Percentiles rank a stretch among this genome's conserved stretches.
Evolutionary conservation across 1,140 invertebrate species (phyloP).

Genomic region (Nasonia vitripennis): DNA sequence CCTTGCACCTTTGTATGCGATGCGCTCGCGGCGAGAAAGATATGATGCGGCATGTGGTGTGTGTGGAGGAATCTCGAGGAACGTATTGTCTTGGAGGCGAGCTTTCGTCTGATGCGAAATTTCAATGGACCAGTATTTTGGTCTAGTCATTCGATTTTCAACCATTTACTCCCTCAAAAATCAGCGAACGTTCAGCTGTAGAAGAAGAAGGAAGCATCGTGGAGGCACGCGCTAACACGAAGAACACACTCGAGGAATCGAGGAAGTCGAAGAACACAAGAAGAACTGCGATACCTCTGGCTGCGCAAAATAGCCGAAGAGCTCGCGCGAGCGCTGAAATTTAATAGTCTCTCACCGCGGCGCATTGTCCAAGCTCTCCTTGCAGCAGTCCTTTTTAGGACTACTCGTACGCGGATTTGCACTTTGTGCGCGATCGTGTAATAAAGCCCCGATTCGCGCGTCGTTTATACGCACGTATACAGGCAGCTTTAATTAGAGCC

Average conservation of each 20-base stretch:
- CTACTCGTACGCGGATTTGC: slow-evolving; percentile 18
- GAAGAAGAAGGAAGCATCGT: too few relatives aligned
- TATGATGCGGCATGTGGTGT: neutral
- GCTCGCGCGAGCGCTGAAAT: slow-evolving; percentile 61
- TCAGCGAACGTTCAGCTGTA: too few relatives aligned
- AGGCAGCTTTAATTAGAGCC: neutral
- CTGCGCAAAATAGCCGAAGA: neutral
- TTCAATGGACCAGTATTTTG: neutral
- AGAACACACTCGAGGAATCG: slow-evolving; percentile 56
- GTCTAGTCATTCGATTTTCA: too few relatives aligned
- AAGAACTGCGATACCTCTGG: neutral
- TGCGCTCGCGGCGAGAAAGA: too few relatives aligned
- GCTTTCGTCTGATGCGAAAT: neutral
- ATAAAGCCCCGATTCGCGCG: neutral
- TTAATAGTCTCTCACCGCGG: slow-evolving; percentile 61
- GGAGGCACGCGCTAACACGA: too few relatives aligned
- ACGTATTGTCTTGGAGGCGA: neutral
- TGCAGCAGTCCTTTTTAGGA: neutral
- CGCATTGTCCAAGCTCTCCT: neutral
- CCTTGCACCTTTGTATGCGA: slow-evolving; percentile 62
- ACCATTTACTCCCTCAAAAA: too few relatives aligned
- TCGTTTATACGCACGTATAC: neutral
- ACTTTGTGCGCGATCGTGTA: slow-evolving; percentile 9
- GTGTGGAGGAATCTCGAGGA: neutral
- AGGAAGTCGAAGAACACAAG: slow-evolving; percentile 29